Conservation (phyloP, 2,797 vertebrate genomes). For the Linurgus olivaceus region DNA sequence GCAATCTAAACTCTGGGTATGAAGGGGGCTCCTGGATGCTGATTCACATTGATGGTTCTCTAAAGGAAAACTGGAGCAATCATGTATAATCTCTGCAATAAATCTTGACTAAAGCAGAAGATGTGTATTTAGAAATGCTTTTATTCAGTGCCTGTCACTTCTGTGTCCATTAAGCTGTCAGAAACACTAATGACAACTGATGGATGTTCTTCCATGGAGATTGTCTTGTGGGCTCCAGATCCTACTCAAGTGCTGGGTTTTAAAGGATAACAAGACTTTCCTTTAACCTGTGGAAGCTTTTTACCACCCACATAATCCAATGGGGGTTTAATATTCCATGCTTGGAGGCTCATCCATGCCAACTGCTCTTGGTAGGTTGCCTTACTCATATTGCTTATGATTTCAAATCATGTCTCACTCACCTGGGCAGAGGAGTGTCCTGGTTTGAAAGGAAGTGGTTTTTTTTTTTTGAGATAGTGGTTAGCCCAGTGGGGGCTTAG, state of each 20-base stretch:
- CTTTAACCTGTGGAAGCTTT: neutral
- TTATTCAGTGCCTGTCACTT: conserved; percentile 57
- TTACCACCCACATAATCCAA: neutral
- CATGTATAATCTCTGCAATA: conserved; percentile 39
- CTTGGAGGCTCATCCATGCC: neutral
- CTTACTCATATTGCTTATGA: neutral
- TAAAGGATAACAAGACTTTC: neutral
- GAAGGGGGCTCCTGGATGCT: conserved; percentile 21
- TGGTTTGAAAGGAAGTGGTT: too few species aligned
- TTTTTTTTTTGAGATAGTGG: too few species aligned
- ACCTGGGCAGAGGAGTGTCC: neutral
- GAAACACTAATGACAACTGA: conserved; percentile 31
- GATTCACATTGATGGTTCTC: conserved; percentile 43
- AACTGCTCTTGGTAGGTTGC: neutral
- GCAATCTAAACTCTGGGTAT: neutral
- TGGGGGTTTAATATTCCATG: neutral
- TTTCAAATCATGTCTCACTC: neutral
- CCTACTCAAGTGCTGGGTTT: neutral
- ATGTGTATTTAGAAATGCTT: conserved; percentile 39
- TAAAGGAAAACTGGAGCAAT: conserved; percentile 51
- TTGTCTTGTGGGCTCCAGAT: neutral
- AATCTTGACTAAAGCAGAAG: conserved; percentile 58
- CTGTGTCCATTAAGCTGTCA: neutral
- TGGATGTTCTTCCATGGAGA: neutral
- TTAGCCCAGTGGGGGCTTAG: too few species aligned